Evolutionary conservation across 2,113 vertebrate genomes (phyloP), one percentile per base, ranked within the genome.

Genomic region (Hypomesus transpacificus): DNA sequence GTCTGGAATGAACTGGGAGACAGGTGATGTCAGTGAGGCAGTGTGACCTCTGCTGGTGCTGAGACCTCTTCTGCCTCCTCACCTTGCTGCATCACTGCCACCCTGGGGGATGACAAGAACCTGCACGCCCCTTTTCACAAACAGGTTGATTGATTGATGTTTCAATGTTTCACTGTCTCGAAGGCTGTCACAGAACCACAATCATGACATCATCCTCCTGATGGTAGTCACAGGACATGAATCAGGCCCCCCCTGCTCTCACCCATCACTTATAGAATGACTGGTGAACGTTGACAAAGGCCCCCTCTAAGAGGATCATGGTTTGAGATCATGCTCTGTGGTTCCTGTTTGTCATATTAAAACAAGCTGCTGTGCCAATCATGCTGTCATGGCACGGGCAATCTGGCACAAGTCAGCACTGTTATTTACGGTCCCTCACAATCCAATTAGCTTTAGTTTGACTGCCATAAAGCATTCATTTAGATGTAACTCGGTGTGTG

Each of bases 341-440:
- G 18, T 58, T 74, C 22, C 69, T 52, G 59, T 20, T 67, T 70
- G 62, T 56, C 26, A 68, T 50, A 74, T 85, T 72, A 70, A 71
- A 82, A 66, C 61, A 78, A 57, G 75, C 73, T 74, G 69, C 64
- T 22, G 52, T 52, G 58, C 70, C 75, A 70, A 72, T 74, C 65
- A 66, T 69, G 71, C 68, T 75, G 74, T 79, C 78, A 70, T 68
- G 46, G 64, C 22, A 51, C 66, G 22, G 74, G 59, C 59, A 26
- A 28, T 51, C 66, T 46, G 76, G 63, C 59, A 39, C 28, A 54
- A 11, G 60, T 71, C 70, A 66, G 66, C 67, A 66, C 57, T 46
- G 50, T 68, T 74, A 74, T 80, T 80, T 79, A 75, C 78, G 71
- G 73, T 61, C 62, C 26, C 72, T 28, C 52, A 60, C 75, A 79